Evolutionary conservation across 2,797 vertebrate genomes (phyloP).

Genomic region (Onychomys torridus): DNA sequence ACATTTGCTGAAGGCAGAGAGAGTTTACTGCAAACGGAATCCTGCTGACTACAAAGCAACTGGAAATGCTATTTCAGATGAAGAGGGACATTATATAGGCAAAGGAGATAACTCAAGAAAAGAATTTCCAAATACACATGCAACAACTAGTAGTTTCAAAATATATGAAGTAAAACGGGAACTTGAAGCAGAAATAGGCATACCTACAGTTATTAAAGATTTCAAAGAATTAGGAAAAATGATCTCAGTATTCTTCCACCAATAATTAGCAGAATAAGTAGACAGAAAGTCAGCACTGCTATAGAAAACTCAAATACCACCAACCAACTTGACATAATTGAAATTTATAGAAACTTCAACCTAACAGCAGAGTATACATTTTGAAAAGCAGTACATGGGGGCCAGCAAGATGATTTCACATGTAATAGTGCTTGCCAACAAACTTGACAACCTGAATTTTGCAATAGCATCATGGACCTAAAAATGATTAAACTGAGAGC

Average conservation of each 20-base stretch:
- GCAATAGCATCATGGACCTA: conserved; percentile 24
- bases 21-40: conserved; percentile 46
- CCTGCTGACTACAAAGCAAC: conserved; percentile 31
- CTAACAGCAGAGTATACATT: background rate
- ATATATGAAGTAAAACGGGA: conserved; percentile 15
- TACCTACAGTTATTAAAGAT: conserved; percentile 33
- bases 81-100: conserved; percentile 23
- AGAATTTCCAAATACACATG: conserved; percentile 37
- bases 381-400: conserved; percentile 5
- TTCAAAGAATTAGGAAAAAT: conserved; percentile 6
- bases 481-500: conserved; percentile 45
- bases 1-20: conserved; percentile 56
- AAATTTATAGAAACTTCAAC: conserved; percentile 50
- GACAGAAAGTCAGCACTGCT: conserved; percentile 58
- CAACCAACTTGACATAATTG: conserved; percentile 22
- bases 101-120: conserved; percentile 19
- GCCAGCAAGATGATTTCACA: background rate
- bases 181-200: conserved; percentile 32
- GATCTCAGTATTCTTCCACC: background rate
- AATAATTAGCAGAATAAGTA: conserved; percentile 54
- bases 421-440: background rate
- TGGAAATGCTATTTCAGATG: background rate
- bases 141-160: conserved; percentile 3
- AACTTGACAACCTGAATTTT: background rate
- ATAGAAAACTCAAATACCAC: conserved; percentile 34